Conservation (phyloP, 2,113 vertebrate species). For the Xerus inauris region DNA sequence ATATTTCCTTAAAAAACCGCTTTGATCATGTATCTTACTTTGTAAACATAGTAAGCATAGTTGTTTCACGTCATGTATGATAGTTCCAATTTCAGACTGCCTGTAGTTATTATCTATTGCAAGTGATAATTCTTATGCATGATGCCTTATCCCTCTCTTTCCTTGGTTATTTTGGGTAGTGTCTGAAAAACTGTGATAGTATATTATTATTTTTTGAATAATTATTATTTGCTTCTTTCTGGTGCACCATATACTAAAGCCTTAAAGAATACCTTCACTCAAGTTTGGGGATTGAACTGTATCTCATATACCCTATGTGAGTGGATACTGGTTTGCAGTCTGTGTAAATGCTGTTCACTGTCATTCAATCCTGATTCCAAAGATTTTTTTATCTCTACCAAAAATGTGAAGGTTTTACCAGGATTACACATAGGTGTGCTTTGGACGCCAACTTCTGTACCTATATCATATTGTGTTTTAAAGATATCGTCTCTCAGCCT, state of each 20-base stretch:
- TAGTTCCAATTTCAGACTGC: not conserved
- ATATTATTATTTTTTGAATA: not conserved
- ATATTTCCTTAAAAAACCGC: not conserved
- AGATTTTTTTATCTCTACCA: not conserved
- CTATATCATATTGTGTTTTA: not conserved
- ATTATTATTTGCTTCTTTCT: not conserved
- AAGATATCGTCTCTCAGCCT: not conserved
- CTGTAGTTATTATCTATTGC: not conserved
- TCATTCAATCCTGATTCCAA: not conserved
- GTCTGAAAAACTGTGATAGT: not conserved
- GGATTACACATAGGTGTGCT: not conserved
- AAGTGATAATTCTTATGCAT: not conserved
- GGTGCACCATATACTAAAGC: not conserved
- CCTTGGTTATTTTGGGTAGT: not conserved
- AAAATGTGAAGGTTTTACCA: not conserved
- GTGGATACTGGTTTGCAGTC: not conserved
- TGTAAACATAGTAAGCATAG: not conserved
- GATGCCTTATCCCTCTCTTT: not conserved
- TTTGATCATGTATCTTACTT: not conserved
- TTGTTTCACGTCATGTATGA: not conserved
- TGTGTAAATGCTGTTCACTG: not conserved
- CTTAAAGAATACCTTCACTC: not conserved
- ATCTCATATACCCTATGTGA: not conserved
- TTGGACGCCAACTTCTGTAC: not conserved
- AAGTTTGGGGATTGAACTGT: rapidly evolving